Evolutionary conservation across 1,140 invertebrate species (phyloP).

Genomic region (Bombus waltoni): DNA sequence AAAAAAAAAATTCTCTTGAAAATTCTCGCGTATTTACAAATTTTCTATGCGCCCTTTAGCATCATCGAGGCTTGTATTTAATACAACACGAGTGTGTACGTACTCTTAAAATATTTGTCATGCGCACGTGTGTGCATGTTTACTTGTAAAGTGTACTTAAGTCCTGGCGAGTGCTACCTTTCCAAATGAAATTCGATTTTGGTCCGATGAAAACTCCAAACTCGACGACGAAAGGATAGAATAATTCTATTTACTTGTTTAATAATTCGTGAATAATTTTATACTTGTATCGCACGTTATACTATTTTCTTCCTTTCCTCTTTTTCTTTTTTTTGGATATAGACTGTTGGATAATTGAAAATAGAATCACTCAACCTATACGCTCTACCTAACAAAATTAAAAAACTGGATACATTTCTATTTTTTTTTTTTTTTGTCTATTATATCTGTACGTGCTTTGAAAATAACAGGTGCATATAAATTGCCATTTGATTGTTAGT

Average conservation of each 20-base stretch:
- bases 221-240: neutral
- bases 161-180: neutral
- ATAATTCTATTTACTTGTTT: neutral
- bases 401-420: neutral
- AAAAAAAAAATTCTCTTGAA: neutral
- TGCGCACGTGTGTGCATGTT: too few species aligned
- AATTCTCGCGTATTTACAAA: neutral
- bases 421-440: too few species aligned
- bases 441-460: neutral
- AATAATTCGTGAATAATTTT: neutral
- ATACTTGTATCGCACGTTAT: neutral
- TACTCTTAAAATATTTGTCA: neutral
- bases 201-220: too few species aligned
- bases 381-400: neutral
- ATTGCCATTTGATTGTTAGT: neutral
- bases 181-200: neutral
- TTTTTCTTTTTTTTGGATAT: too few species aligned
- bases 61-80: neutral
- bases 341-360: too few species aligned
- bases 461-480: neutral
- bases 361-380: neutral
- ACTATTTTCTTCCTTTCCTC: too few species aligned
- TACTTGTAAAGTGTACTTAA: neutral
- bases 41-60: neutral
- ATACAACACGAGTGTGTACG: neutral